Evolutionary conservation across 53 echinoderm and acorn worm species (phyloP), one percentile per base, ranked within the genome.

Genomic region (Glandiceps talaboti): DNA sequence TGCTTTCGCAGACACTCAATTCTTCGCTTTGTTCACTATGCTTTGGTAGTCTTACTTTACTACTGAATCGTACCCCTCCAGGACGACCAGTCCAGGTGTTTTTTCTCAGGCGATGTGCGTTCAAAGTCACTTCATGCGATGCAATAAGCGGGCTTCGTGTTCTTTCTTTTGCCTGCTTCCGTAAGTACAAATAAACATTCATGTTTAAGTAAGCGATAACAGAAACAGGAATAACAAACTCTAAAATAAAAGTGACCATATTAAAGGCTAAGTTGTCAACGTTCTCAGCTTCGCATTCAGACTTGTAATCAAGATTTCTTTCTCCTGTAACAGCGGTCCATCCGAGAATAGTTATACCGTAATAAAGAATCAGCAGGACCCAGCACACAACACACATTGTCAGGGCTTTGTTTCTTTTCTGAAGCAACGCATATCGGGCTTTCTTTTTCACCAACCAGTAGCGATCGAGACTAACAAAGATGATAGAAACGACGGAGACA

Each of bases 391-490:
- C 80, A 27, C 83, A 73, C 86, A 89, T 86, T 0, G 73, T 0
- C 29, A 30, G 75, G 26, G 80, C 86, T 30, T 74, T 79, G 31
- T 31, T 73, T 74, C 33, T 76, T 1, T 83, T 80, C 26, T 80
- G 82, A 78, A 86, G 86, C 14, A 77, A 30, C 30, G 26, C 30
- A 31, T 89, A 89, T 12, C 32, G 32, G 74, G 83, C 73, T n/a
- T 82, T 86, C 30, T 79, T 33, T 25, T 78, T 86, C 14, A 89
- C 82, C 75, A 86, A 76, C 86, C 82, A 82, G 25, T 86, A 82
- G 32, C 94, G 83, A 75, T 94, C 94, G 31, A 90, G 77, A 28
- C 90, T 83, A 26, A 94, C 90, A 30, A 90, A 74, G 26, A 90
- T 77, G 77, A 94, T 88, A 26, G 82, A 83, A 0, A 88, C 73